Conservation (phyloP, 2,888 invertebrate species). For the Agelastica alni region DNA sequence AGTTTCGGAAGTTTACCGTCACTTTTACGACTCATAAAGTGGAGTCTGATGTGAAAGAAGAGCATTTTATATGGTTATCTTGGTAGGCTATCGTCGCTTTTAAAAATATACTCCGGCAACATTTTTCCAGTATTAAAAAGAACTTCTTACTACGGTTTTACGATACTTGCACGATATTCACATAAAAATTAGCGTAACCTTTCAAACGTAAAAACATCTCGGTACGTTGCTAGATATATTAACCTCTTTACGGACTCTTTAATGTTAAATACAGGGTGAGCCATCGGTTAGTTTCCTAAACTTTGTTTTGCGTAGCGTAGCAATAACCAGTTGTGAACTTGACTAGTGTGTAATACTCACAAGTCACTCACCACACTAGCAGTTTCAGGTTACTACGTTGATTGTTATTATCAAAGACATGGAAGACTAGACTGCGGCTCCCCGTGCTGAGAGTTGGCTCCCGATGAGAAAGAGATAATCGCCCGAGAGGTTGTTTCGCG, state of each 20-base stretch:
- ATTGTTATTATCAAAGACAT: too few relatives aligned
- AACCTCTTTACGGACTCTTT: constrained; percentile 17
- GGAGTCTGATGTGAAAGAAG: constrained; percentile 44
- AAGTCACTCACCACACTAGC: too few relatives aligned
- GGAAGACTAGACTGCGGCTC: too few relatives aligned
- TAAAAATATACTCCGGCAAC: constrained; percentile 36
- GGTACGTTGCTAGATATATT: not conserved
- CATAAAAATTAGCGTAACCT: constrained; percentile 31
- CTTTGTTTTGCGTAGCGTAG: too few relatives aligned
- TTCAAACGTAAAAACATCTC: constrained; percentile 18
- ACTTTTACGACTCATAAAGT: constrained; percentile 52
- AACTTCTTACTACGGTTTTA: constrained; percentile 34
- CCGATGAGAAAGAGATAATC: too few relatives aligned
- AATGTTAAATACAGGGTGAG: constrained; percentile 10
- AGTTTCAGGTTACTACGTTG: too few relatives aligned
- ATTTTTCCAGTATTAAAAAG: constrained; percentile 30
- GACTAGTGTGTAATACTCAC: too few relatives aligned
- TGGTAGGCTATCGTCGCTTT: constrained; percentile 35
- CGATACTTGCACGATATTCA: constrained; percentile 29
- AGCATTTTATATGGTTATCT: constrained; percentile 48
- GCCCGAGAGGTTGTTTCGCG: too few relatives aligned
- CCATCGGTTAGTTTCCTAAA: too few relatives aligned
- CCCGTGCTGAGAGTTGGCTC: too few relatives aligned
- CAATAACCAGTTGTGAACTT: too few relatives aligned
- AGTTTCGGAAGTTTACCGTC: constrained; percentile 50